Percentiles rank a stretch among this genome's conserved stretches.
phyloP scores from a whole-genome alignment of 2,888 invertebrate species.

The Alloscopus bannaensis region DNA sequence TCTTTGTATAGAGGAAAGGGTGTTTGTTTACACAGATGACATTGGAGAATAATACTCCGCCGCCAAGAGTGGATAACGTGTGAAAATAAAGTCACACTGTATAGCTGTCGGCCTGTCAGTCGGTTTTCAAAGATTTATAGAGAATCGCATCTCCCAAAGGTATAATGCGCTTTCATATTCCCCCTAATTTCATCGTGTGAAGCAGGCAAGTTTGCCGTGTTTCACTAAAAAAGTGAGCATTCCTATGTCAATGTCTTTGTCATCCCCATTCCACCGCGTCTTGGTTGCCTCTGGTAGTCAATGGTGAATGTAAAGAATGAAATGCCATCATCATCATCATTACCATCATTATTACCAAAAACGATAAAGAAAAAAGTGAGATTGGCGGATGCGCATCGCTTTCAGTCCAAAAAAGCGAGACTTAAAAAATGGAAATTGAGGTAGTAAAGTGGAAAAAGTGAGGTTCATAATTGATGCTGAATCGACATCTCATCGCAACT shows the following conservation, averaged over 20 bases:
- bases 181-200: background rate
- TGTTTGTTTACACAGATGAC: too few species aligned
- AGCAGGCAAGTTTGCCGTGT: too few species aligned
- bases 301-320: too few species aligned
- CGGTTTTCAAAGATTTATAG: background rate
- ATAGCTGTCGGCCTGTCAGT: background rate
- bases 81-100: too few species aligned
- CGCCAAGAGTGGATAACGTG: too few species aligned
- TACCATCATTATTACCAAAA: background rate
- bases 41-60: too few species aligned
- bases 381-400: background rate
- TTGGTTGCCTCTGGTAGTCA: too few species aligned
- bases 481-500: background rate
- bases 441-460: conserved; percentile 16
- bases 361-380: background rate
- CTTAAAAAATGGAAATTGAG: background rate
- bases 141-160: background rate
- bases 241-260: background rate
- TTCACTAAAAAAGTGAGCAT: too few species aligned
- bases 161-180: background rate
- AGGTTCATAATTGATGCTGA: background rate
- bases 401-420: too few species aligned
- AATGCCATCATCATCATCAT: background rate
- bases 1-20: too few species aligned
- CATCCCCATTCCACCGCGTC: background rate